phyloP scores from a whole-genome alignment of 2,113 vertebrate species.

The Paedocypris sp. region DNA sequence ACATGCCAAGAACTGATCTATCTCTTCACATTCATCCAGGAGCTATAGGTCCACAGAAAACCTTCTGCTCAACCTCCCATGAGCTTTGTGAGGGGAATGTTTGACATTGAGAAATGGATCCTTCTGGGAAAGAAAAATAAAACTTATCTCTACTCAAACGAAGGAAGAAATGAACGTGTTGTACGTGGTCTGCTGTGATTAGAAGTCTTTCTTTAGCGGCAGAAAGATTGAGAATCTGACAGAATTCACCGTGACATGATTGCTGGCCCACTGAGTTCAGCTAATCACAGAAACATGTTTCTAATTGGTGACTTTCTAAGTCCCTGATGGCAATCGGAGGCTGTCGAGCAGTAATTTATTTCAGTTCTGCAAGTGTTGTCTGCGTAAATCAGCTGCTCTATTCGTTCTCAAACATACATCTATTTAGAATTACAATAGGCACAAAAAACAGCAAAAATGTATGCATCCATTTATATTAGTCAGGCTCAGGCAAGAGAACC shows the following conservation, averaged over 20 bases:
- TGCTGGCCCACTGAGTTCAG: constrained; percentile 30
- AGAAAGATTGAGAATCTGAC: constrained; percentile 21
- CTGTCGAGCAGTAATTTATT: constrained; percentile 19
- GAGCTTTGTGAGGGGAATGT: neutral
- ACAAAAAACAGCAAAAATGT: no score
- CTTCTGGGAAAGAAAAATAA: neutral
- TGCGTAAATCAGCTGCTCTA: neutral
- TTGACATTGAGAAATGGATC: constrained; percentile 15
- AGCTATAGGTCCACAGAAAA: constrained; percentile 8
- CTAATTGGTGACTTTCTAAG: constrained; percentile 40
- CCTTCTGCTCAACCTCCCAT: neutral
- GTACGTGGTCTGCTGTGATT: neutral
- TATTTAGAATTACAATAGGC: no score
- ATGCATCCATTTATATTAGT: no score
- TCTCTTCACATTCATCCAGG: neutral
- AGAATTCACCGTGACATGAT: constrained; percentile 35
- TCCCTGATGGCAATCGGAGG: constrained; percentile 21
- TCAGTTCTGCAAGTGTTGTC: neutral
- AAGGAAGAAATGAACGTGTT: neutral
- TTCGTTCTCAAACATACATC: no score
- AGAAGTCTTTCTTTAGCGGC: constrained; percentile 5
- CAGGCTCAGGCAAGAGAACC: no score
- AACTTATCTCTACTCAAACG: neutral
- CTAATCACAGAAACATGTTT: constrained; percentile 29
- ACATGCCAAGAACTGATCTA: constrained; percentile 11